phyloP scores from a whole-genome alignment of 2,113 vertebrate genomes.

The Aleadryas rufinucha region DNA sequence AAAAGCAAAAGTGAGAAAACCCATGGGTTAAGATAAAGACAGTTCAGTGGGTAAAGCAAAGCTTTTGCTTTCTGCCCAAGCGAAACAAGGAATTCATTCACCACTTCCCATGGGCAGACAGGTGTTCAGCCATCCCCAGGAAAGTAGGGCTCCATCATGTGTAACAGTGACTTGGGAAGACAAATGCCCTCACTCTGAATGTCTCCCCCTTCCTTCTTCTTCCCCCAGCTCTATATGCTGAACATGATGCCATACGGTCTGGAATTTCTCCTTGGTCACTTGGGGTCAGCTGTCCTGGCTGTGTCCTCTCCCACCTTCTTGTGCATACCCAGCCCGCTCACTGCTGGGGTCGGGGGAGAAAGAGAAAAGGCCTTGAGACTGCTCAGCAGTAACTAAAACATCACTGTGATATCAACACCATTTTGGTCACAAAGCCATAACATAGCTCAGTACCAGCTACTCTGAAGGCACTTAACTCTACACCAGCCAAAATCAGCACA shows the following conservation, averaged over 20 bases:
- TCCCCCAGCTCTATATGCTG: neutral
- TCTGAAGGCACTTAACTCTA: neutral
- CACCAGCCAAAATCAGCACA: neutral
- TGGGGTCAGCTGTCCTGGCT: neutral
- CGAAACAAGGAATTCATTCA: neutral
- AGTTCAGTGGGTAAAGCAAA: neutral
- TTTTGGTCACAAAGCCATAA: neutral
- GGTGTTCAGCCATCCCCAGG: neutral
- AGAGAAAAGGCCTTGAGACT: neutral
- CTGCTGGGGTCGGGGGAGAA: neutral
- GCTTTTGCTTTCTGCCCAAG: neutral
- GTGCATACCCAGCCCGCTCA: neutral
- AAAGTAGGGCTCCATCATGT: neutral
- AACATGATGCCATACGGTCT: neutral
- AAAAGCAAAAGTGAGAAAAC: neutral
- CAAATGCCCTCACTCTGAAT: neutral
- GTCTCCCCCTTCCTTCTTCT: neutral
- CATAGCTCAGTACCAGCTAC: neutral
- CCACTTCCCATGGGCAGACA: neutral
- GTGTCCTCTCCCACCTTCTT: neutral
- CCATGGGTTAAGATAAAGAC: neutral
- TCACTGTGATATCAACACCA: accelerated
- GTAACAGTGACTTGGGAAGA: neutral
- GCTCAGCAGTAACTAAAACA: neutral
- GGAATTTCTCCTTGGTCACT: neutral